Evolutionary conservation across 2,113 vertebrate genomes (phyloP), one percentile per base, ranked within the genome.

Genomic region (Alligator mississippiensis): DNA sequence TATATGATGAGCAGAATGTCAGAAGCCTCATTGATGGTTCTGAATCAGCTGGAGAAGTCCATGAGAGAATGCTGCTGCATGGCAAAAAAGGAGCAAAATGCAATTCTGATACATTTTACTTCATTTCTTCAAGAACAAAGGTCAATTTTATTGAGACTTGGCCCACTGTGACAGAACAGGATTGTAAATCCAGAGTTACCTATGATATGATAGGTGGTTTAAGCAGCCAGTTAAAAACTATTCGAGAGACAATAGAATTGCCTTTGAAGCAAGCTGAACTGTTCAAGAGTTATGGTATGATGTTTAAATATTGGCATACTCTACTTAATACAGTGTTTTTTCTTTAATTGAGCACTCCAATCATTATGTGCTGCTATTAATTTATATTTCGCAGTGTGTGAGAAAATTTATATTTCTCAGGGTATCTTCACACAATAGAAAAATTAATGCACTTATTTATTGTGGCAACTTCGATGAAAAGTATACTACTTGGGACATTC

Each of bases 201-300:
- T 99, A 99, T 30, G 98, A 98, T 90, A 98, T 98, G 98, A 99
- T 99, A 80, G 99, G 99, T 57, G 99, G 99, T 21, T 98, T 99
- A 76, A 96, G 88, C 70, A 98, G 94, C 92, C 99, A 99, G 94
- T 92, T 99, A 93, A 98, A 97, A 80, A 97, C 96, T 82, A 99
- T 99, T 95, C 98, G 98, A 97, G 99, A 99, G 97, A 98, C 98
- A 6, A 97, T 99, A 57, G 99, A 99, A 96, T 97, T 99, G 87
- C 99, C 99, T 28, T 95, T 99, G 90, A 99, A 98, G 96, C 98
- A 98, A 72, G 98, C 99, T 1, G 98, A 99, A 84, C 97, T 99
- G 61, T 99, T 99, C 96, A 98, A 96, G 89, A 98, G 81, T 91
- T 99, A 99, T 0, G 99, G 99, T 99, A 98, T 62, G 96, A 85